Evolutionary conservation across 2,888 invertebrate species (phyloP), one percentile per base, ranked within the genome.

Genomic region (Tetranychus piercei): DNA sequence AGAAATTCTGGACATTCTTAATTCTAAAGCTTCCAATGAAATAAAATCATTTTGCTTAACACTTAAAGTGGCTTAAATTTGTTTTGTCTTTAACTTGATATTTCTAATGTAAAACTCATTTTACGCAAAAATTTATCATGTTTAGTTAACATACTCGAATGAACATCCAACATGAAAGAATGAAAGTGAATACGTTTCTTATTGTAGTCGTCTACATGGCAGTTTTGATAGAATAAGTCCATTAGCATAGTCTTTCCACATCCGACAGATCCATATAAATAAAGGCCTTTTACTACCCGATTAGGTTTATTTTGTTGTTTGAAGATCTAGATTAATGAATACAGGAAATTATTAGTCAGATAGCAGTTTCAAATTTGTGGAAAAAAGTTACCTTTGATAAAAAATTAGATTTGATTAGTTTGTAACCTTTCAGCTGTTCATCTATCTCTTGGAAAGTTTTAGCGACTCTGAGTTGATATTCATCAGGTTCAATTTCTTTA

Each of bases 231-330:
- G 84, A 99, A 97, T 80, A 99, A 84, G 84, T 99, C 97, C 99
- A 99, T 99, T 76, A 99, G 84, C 89, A 97, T 97, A 7, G 99
- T 99, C 86, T 99, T 99, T 71, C 99, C 99, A 79, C 93, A 92
- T 71, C 94, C 81, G 34, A 82, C 83, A 81, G 92, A 89, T 75
- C 94, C 94, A 83, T 90, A 88, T 76, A 94, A 87, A 81, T 95
- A 94, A 15, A 94, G 83, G 6, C 94, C 94, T 82, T 88, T 88
- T 1, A 90, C 90, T 22, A 15, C 44, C 44, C 74, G 18, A 7
- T 34, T 71, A 8, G 55, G 22, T 73, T 34, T 22, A 55, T 55
- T 73, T 55, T 18, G 2, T 23, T 23, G 18, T n/a, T 23, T 34
- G 9, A 71, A 44, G 7, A 71, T 43, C 71, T 71, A 6, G 4